Conservation (phyloP, 2,888 invertebrate species). For the Rhimphoctona megacephalus region DNA sequence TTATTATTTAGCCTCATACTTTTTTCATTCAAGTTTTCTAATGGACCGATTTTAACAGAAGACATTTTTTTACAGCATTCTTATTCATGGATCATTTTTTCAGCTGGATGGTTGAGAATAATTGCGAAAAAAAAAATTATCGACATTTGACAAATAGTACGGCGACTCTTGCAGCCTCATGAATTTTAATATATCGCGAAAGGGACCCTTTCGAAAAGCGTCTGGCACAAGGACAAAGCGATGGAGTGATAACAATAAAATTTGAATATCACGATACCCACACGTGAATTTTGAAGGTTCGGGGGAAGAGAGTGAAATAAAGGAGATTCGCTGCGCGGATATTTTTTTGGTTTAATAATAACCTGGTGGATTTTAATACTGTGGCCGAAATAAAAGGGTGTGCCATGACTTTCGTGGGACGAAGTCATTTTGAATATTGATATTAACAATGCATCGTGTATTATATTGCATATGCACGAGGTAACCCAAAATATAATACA, state of each 20-base stretch:
- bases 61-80: too few species aligned
- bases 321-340: slow-evolving; percentile 27
- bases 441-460: slow-evolving; percentile 74
- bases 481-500: slow-evolving; percentile 14
- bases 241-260: slow-evolving; percentile 73
- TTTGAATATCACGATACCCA: slow-evolving; percentile 75
- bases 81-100: background rate
- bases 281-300: slow-evolving; percentile 61
- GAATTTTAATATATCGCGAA: slow-evolving; percentile 79
- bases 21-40: too few species aligned
- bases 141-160: slow-evolving; percentile 61
- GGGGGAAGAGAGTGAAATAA: slow-evolving; percentile 23
- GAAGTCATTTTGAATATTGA: slow-evolving; percentile 48
- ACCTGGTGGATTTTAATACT: slow-evolving; percentile 76
- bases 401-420: slow-evolving; percentile 62
- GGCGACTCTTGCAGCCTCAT: slow-evolving; percentile 72
- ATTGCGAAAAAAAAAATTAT: slow-evolving; percentile 26
- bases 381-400: slow-evolving; percentile 52
- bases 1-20: too few species aligned
- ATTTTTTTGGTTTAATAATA: slow-evolving; percentile 45
- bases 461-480: slow-evolving; percentile 65
- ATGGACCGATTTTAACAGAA: too few species aligned
- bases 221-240: slow-evolving; percentile 22
- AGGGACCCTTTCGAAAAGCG: slow-evolving; percentile 72
- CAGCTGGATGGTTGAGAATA: background rate